Conservation (phyloP, 2,888 invertebrate genomes). For the Dasysyrphus tricinctus region DNA sequence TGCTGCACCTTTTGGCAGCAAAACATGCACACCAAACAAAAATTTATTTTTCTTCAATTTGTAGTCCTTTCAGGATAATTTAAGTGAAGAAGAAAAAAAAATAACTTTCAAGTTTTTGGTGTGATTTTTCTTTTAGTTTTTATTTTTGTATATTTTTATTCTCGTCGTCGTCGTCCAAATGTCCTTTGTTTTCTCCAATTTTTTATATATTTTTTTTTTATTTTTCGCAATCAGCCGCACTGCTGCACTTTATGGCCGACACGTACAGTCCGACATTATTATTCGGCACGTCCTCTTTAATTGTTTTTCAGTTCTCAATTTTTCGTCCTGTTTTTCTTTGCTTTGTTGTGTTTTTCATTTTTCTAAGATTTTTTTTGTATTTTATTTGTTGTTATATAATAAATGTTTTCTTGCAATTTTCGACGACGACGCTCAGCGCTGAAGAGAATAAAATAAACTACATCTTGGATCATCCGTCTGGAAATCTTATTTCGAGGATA, state of each 20-base stretch:
- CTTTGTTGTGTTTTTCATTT: conserved; percentile 32
- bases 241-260: conserved; percentile 74
- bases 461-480: conserved; percentile 55
- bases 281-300: conserved; percentile 74
- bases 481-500: conserved; percentile 26
- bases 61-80: conserved; percentile 37
- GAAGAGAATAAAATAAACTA: conserved; percentile 58
- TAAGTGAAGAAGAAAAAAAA: conserved; percentile 15
- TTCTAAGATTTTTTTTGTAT: conserved; percentile 19
- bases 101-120: conserved; percentile 55
- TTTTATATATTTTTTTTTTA: conserved; percentile 6
- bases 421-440: not conserved
- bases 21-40: conserved; percentile 67
- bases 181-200: conserved; percentile 39
- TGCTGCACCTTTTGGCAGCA: conserved; percentile 66
- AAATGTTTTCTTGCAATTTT: conserved; percentile 58
- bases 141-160: not conserved
- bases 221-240: conserved; percentile 75
- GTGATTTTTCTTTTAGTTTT: conserved; percentile 54
- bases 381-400: conserved; percentile 34
- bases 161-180: conserved; percentile 1
- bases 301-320: conserved; percentile 73
- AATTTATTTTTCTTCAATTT: conserved; percentile 67
- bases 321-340: conserved; percentile 55
- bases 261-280: conserved; percentile 73